Base-by-base conservation (phyloP, 2,113 vertebrate species). In the Psilopogon haemacephalus region DNA sequence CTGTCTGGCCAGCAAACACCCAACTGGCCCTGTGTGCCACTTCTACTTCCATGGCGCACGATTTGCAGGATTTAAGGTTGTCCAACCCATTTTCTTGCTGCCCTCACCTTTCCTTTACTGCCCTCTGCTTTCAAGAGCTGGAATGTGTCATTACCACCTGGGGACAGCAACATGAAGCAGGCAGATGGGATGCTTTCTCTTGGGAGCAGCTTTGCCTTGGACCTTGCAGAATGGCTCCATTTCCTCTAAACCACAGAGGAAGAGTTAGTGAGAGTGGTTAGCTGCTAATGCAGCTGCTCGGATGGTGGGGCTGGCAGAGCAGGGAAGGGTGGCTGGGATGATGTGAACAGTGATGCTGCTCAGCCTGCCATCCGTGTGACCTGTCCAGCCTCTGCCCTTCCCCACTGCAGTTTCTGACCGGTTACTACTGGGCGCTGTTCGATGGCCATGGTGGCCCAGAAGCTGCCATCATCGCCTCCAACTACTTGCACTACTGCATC, bases 401-500 rank as follows among this genome's bases (percentile, higher is more conserved):
- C 21, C 54, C 52, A 4, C 2, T 27, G 78, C 93, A 98, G 98
- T 96, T 97, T 56, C 86, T 98, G 58, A 97, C 83, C 5, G 97
- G 97, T 82, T 97, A 94, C 67, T 98, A 98, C 90, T 98, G 98
- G 98, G 98, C 98, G 0, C 89, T 98, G 50, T 98, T 98, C 64
- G 98, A 98, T 15, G 98, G 98, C 42, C 98, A 98, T 0, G 97
- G 98, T 0, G 98, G 98, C 46, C 97, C 98, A 5, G 94, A 97
- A 2, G 98, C 97, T 46, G 97, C 98, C 69, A 96, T 98, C 64
- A 91, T 98, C 1, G 97, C 98, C 62, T 98, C 98, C 93, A 97
- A 98, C 84, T 97, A 98, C 59, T 55, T 98, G 90, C 98, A 98
- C 84, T 97, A 97, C 96, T 98, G 98, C 94, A 97, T 98, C 89